Evolutionary conservation across 2,113 vertebrate genomes (phyloP), one percentile per base, ranked within the genome.

Genomic region (Neolamprologus kungweensis): DNA sequence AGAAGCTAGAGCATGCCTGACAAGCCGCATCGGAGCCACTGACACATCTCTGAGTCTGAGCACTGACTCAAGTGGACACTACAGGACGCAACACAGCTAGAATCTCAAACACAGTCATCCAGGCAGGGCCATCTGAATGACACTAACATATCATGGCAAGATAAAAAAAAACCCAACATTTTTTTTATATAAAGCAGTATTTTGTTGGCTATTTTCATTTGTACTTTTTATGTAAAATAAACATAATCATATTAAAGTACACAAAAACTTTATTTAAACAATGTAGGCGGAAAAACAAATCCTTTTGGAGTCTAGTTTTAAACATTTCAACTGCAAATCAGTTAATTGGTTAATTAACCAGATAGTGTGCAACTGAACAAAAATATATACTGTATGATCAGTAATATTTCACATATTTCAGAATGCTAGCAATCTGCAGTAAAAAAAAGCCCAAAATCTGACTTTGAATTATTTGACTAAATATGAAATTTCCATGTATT

Each of bases 11-110:
- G 93, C 93, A 95, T 95, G 94, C 89, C 94, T 96, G 96, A 97
- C 95, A 96, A 95, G 95, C 94, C 93, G 93, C 91, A 95, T 96
- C 93, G 85, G 90, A 95, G 91, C 90, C 87, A 91, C 94, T 96
- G 95, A 97, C 95, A 96, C 91, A 93, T 90, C 86, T 89, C 90
- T 55, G 83, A 91, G 89, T 90, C 89, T 93, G 93, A 92, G 91
- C 82, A 78, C 91, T 91, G 92, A 95, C 92, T 93, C 90, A 90
- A 93, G 92, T 93, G 91, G 95, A 96, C 92, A 93, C 91, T 82
- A 83, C 91, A 83, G 89, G 89, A 92, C 51, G 85, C 90, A 88
- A 73, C 55, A 35, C 60, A 73, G 79, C 80, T 47, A 88, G 93
- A 94, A 93, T 95, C 91, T 91, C 90, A 93, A 94, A 92, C 79